Conservation (phyloP, 2,113 vertebrate species). For the Rhinogobius similis region DNA sequence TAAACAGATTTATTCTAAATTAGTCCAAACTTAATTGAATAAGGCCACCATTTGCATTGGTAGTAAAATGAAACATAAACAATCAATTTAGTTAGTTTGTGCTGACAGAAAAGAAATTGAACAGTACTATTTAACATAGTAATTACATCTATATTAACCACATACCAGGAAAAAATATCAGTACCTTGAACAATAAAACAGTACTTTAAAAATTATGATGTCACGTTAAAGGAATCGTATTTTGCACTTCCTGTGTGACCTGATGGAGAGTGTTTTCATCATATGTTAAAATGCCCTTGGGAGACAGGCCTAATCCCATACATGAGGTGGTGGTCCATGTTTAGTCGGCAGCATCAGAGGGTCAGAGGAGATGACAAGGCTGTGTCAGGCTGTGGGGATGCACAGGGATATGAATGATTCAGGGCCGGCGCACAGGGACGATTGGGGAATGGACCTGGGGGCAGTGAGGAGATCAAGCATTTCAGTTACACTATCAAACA, state of each 20-base stretch:
- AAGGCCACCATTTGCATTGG: too few species aligned
- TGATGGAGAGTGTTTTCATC: conserved; percentile 60
- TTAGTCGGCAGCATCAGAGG: conserved; percentile 63
- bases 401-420: conserved; percentile 73
- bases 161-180: too few species aligned
- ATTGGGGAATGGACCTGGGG: conserved; percentile 22
- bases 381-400: conserved; percentile 69
- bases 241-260: conserved; percentile 31
- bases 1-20: too few species aligned
- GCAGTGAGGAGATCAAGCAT: neutral
- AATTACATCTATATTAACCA: too few species aligned
- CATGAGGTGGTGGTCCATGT: conserved; percentile 64
- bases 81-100: too few species aligned
- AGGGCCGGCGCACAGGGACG: conserved; percentile 45
- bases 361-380: conserved; percentile 69
- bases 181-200: too few species aligned
- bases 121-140: too few species aligned
- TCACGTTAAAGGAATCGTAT: too few species aligned
- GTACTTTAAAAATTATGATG: too few species aligned
- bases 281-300: conserved; percentile 74
- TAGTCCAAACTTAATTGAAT: too few species aligned
- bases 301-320: conserved; percentile 36
- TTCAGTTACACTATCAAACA: conserved; percentile 17
- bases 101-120: too few species aligned
- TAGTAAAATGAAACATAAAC: too few species aligned